A percentile compares a stretch with the other conserved stretches of the same genome.
These are phyloP conservation scores for Metridium senile DNA, from an alignment of 92 coral and sea anemone genomes.

Conservation along the genomic window DNA sequence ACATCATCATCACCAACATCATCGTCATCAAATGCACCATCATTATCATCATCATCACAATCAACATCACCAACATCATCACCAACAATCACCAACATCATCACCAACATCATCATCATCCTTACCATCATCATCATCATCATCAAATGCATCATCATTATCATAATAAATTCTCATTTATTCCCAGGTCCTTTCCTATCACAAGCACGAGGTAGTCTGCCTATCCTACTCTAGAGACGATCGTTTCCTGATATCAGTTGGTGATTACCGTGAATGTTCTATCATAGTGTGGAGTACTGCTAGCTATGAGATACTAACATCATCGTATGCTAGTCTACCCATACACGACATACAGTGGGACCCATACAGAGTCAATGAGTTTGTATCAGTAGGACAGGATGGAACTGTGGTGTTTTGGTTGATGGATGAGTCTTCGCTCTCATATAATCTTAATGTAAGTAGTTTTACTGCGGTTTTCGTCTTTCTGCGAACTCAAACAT, in stretches of 20 bases:
- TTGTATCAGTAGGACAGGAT: conserved; percentile 87
- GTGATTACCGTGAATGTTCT: conserved; percentile 95
- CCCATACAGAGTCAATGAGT: conserved; percentile 95
- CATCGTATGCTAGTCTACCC: conserved; percentile 87
- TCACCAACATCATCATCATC: background rate
- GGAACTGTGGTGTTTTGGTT: conserved; percentile 93
- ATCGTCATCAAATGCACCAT: background rate
- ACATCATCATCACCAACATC: background rate
- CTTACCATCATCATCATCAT: background rate
- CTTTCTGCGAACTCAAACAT: too few relatives aligned
- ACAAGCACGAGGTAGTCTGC: conserved; percentile 82
- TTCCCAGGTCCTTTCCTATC: conserved; percentile 79
- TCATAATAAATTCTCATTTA: background rate
- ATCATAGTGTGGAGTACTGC: conserved; percentile 91
- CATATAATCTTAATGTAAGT: conserved; percentile 79
- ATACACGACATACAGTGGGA: conserved; percentile 90
- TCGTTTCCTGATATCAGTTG: conserved; percentile 93
- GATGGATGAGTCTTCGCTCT: conserved; percentile 89
- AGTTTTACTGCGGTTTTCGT: too few relatives aligned
- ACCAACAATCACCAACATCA: background rate
- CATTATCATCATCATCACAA: background rate
- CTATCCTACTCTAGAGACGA: conserved; percentile 94
- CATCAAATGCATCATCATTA: background rate
- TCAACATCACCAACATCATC: background rate
- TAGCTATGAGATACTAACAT: conserved; percentile 72